Percentiles rank a stretch among this genome's conserved stretches.
Evolutionary conservation across 2,888 invertebrate genomes (phyloP).

Genomic region (Strigamia crassipes): DNA sequence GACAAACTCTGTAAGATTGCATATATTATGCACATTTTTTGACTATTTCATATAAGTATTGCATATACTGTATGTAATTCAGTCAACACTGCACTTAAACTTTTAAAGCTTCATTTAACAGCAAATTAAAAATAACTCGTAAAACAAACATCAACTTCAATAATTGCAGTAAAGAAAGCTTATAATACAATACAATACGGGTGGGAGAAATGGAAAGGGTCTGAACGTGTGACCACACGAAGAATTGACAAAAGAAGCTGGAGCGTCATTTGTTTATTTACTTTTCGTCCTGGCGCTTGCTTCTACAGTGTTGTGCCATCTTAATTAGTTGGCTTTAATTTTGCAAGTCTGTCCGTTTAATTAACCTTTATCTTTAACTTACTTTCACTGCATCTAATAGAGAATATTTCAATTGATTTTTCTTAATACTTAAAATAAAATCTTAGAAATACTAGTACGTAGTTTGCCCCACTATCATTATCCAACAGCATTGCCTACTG

Average conservation of each 20-base stretch:
- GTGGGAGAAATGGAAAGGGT: no score
- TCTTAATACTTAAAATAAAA: not conserved
- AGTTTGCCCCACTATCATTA: not conserved
- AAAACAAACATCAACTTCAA: no score
- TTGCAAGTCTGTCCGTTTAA: not conserved
- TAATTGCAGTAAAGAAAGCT: no score
- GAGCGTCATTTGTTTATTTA: conserved; percentile 14
- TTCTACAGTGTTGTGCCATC: conserved; percentile 25
- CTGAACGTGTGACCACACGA: no score
- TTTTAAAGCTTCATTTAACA: no score
- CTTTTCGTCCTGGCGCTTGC: not conserved
- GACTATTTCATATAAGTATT: no score
- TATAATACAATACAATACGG: no score
- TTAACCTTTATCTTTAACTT: not conserved
- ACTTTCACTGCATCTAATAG: not conserved
- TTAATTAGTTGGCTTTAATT: conserved; percentile 37
- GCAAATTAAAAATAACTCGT: no score
- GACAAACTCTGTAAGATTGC: no score
- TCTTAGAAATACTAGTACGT: not conserved
- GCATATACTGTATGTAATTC: no score
- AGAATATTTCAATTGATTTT: not conserved
- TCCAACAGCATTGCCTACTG: conserved; percentile 16
- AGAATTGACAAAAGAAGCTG: not conserved
- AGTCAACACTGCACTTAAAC: no score
- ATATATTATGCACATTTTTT: no score